A percentile compares a stretch with the other conserved stretches of the same genome.
Conservation (phyloP, 2,888 invertebrate species). For the Meliscaeva auricollis region DNA sequence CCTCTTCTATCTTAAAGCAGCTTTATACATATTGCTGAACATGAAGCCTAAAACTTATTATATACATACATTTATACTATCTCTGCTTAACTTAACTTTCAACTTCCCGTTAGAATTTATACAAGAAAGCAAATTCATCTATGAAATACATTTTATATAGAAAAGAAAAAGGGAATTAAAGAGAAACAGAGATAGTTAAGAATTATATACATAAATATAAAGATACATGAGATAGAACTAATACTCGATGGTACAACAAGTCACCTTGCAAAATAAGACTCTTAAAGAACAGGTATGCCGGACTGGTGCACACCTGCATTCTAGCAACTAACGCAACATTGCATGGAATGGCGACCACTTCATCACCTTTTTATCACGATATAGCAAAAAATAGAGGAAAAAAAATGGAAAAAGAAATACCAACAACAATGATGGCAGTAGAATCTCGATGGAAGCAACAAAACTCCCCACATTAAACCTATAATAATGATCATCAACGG, state of each 20-base stretch:
- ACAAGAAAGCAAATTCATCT: conserved; percentile 53
- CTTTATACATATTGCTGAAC: conserved; percentile 21
- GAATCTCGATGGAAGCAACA: neutral
- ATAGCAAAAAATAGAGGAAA: conserved; percentile 30
- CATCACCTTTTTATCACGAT: conserved; percentile 62
- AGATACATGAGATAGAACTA: conserved; percentile 3
- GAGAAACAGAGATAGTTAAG: conserved; percentile 12
- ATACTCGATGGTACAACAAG: conserved; percentile 33
- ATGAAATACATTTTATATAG: conserved; percentile 10
- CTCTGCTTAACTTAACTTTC: conserved; percentile 60
- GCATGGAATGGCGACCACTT: conserved; percentile 60
- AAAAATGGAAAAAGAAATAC: neutral
- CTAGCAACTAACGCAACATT: conserved; percentile 53
- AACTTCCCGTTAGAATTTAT: conserved; percentile 71
- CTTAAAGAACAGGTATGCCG: conserved; percentile 49
- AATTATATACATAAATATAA: conserved; percentile 16
- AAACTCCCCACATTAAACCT: neutral
- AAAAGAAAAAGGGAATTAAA: conserved; percentile 47
- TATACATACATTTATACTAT: conserved; percentile 15
- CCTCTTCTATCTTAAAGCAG: conserved; percentile 8
- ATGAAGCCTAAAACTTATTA: conserved; percentile 20
- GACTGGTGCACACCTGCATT: conserved; percentile 68
- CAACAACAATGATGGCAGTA: conserved; percentile 1
- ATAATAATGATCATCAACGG: conserved; percentile 61
- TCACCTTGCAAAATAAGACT: conserved; percentile 50